Evolutionary conservation across 2,888 invertebrate genomes (phyloP).

Genomic region (Drosophila monieri): DNA sequence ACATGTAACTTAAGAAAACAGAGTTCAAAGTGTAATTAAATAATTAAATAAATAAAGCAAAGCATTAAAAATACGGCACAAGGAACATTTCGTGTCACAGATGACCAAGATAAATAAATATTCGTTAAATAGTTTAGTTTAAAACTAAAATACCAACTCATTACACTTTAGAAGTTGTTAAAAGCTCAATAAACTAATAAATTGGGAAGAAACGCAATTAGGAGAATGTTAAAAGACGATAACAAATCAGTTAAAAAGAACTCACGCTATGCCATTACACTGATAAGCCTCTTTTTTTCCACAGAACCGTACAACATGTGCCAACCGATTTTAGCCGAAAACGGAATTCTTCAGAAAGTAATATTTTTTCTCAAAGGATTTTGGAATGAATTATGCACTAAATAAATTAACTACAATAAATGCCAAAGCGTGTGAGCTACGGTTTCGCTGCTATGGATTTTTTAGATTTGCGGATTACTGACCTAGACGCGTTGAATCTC

Average conservation of each 20-base stretch:
- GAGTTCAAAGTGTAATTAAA: neutral
- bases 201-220: constrained; percentile 33
- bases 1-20: constrained; percentile 3
- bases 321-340: constrained; percentile 20
- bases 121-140: constrained; percentile 20
- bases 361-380: constrained; percentile 22
- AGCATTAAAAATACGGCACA: constrained; percentile 59
- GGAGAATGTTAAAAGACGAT: constrained; percentile 40
- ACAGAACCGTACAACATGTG: constrained; percentile 16
- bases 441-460: constrained; percentile 24
- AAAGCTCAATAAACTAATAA: constrained; percentile 14
- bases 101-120: constrained; percentile 27
- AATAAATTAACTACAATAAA: constrained; percentile 72
- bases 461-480: constrained; percentile 30
- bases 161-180: constrained; percentile 7
- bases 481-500: constrained; percentile 96
- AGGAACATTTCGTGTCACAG: constrained; percentile 55
- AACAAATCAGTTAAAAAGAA: constrained; percentile 31
- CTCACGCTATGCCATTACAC: constrained; percentile 28
- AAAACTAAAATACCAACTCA: constrained; percentile 27
- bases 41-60: constrained; percentile 17
- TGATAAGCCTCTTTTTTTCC: constrained; percentile 52
- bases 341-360: constrained; percentile 35
- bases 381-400: constrained; percentile 64
- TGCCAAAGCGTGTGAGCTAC: constrained; percentile 68